Percentiles rank a stretch among this genome's conserved stretches.
Evolutionary conservation across 2,113 vertebrate species (phyloP).

Genomic region (Coptodon bakossiorum): DNA sequence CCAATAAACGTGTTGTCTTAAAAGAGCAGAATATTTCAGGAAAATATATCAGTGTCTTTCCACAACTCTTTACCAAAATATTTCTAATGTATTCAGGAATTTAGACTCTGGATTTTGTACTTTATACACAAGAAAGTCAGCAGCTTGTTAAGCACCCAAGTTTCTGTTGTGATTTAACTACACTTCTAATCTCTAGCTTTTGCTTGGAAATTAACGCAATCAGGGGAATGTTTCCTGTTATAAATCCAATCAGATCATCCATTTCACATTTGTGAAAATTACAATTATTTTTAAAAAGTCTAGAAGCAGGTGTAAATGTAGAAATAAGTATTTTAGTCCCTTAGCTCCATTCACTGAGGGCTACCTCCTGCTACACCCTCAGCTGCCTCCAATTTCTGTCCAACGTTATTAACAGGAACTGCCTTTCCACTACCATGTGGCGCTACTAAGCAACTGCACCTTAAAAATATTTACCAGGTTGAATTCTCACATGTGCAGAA

Average conservation of each 20-base stretch:
- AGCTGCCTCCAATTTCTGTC: neutral
- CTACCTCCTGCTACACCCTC: neutral
- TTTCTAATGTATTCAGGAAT: neutral
- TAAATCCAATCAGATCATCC: neutral
- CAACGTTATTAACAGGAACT: neutral
- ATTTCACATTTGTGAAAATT: neutral
- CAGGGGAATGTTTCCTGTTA: accelerated
- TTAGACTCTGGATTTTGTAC: neutral
- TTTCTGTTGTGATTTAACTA: neutral
- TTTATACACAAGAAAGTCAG: neutral
- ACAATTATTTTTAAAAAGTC: neutral
- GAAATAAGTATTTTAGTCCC: neutral
- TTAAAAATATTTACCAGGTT: neutral
- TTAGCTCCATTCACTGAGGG: accelerated
- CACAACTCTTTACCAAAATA: neutral
- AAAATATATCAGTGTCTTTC: neutral
- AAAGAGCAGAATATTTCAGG: neutral
- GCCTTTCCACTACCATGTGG: neutral
- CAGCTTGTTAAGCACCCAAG: neutral
- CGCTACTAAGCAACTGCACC: neutral
- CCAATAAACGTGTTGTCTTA: neutral
- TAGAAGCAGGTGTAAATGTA: neutral
- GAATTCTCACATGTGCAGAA: neutral
- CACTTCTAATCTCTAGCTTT: neutral
- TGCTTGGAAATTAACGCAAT: neutral